A percentile compares a stretch with the other conserved stretches of the same genome.
Evolutionary conservation across 64 coral and sea anemone species (phyloP).

Genomic region (Montipora cactus): DNA sequence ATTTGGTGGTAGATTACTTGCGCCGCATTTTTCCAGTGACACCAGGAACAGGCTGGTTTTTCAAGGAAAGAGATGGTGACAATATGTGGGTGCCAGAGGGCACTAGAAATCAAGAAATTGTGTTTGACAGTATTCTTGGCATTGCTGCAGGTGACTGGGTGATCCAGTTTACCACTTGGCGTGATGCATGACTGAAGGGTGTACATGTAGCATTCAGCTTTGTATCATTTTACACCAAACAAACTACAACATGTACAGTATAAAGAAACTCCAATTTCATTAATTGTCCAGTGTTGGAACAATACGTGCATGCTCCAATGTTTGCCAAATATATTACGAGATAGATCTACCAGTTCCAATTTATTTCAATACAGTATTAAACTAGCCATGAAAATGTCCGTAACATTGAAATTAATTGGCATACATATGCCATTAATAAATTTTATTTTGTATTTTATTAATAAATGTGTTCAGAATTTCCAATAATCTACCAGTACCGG

Average conservation of each 20-base stretch:
- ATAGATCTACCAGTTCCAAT: no score
- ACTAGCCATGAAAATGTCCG: no score
- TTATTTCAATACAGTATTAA: no score
- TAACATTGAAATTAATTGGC: no score
- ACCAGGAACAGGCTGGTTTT: slow-evolving; percentile 27
- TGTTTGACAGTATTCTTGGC: slow-evolving; percentile 70
- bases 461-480: slow-evolving; percentile 29
- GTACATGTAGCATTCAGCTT: no score
- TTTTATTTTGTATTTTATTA: background rate
- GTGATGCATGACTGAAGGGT: slow-evolving; percentile 9
- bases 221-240: no score
- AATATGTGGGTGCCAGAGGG: slow-evolving; percentile 28
- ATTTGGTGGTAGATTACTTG: slow-evolving; percentile 68
- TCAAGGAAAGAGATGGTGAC: no score
- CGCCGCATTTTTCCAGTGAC: slow-evolving; percentile 50
- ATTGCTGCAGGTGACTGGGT: slow-evolving; percentile 44
- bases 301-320: no score
- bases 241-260: background rate
- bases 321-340: no score
- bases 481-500: background rate
- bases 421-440: background rate
- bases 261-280: no score
- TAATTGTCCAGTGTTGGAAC: no score
- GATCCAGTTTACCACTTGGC: slow-evolving; percentile 32
- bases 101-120: slow-evolving; percentile 64